Base-by-base conservation (phyloP, 2,113 vertebrate species). In the Bambusicola thoracicus region DNA sequence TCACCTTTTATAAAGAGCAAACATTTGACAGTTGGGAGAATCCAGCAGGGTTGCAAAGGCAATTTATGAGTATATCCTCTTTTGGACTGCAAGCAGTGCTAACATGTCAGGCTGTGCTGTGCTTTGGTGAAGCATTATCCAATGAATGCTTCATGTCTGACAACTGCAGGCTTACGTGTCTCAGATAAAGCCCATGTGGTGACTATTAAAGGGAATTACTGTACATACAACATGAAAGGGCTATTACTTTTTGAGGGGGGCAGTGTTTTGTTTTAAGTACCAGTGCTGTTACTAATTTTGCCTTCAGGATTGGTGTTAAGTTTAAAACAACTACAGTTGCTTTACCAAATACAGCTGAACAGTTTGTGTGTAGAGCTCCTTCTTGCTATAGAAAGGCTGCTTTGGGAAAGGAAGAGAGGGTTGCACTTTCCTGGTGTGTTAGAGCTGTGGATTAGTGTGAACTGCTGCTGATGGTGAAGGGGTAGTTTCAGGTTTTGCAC, bases 181-280 rank as follows among this genome's bases (percentile, higher is more conserved):
- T 87, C 78, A 82, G 86, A 81, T 81, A 85, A 78, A 92, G 66
- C 85, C 94, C 94, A 89, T 94, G 81, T 96, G 94, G 89, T 95
- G 81, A 89, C 93, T 90, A 70, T 96, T 96, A 95, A 85, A 84
- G 51, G 73, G 91, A 92, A 90, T 94, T 95, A 82, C 79, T 96
- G 77, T 96, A 93, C 78, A 69, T 76, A 30, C 36, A 81, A 94
- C 81, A 81, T 89, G 79, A 93, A 96, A 89, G 81, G 63, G 87
- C 90, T 94, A 73, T 56, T 86, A 92, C 56, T 11, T 38, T 82
- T 44, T 8, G 1, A 2, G 12, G 22, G 34, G 66, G 17, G 18
- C 36, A 83, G 41, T 53, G 34, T 95, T 91, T 85, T 85, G 55
- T 87, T 94, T 66, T 80, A 92, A 90, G 68, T 58, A 79, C 73